Evolutionary conservation across 2,888 invertebrate genomes (phyloP), one percentile per base, ranked within the genome.

Genomic region (Eristalis intricaria): DNA sequence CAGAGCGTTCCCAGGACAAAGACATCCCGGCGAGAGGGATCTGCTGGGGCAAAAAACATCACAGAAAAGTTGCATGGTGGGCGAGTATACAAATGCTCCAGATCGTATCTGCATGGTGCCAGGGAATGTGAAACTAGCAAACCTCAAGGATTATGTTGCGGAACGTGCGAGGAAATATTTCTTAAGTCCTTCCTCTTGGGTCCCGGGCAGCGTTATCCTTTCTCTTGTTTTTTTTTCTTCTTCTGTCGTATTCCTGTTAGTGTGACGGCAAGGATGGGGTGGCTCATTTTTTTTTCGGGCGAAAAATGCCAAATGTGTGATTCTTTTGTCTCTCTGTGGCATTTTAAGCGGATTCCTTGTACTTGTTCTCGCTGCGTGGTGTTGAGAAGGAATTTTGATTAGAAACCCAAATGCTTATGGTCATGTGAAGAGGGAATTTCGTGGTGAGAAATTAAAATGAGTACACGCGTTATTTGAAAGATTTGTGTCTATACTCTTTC

Each of bases 111-210:
- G 65, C 32, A 11, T 40, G n/a, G 22, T 61, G 38, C 32, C 61
- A 43, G 65, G 32, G 69, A 74, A 82, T 82, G 63, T 68, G 65
- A 70, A 79, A 65, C 82, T 75, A 78, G 56, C 71, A 83, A 86
- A 79, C 84, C 66, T 79, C 71, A 76, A 87, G 86, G 86, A 87
- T 84, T 87, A 79, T 87, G 84, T 87, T 71, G 79, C 75, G 63
- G 71, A 87, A 87, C 84, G 83, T 83, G 84, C 75, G 75, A 84
- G 77, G 82, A 69, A 82, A 77, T 82, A 86, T 78, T 74, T 69
- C 70, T 64, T 66, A 70, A 82, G 69, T 38, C 50, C 58, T 65
- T 70, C 38, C 43, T 56, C 65, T 43, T 50, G 29, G 63, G 50
- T 64, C 56, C 77, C 23, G 29, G 38, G 29, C 60, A 23, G 66